phyloP scores from a whole-genome alignment of 2,888 invertebrate species.

The Diachrysia chrysitis region DNA sequence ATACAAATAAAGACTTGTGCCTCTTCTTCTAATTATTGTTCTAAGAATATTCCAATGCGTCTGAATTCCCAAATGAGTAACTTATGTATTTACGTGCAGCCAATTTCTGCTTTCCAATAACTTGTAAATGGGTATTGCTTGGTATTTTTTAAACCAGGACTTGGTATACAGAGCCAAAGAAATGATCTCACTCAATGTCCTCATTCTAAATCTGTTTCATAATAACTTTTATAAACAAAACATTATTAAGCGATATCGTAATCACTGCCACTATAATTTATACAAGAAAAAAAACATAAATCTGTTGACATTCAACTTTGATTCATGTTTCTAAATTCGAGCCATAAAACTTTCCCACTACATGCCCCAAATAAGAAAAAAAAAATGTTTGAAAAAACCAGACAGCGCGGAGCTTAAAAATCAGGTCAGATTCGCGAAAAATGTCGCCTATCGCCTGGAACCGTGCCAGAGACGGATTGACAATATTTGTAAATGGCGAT shows the following conservation, averaged over 20 bases:
- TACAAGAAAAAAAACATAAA: background rate
- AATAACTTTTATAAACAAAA: background rate
- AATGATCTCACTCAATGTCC: background rate
- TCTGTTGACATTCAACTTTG: background rate
- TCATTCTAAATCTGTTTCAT: background rate
- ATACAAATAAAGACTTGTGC: slow-evolving; percentile 4
- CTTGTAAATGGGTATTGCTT: background rate
- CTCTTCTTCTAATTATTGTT: background rate
- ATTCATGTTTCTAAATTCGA: slow-evolving; percentile 3
- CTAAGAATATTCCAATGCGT: background rate
- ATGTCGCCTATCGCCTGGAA: slow-evolving; percentile 75
- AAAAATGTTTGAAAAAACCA: slow-evolving; percentile 60
- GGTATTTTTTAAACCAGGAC: background rate
- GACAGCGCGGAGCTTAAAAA: slow-evolving; percentile 78
- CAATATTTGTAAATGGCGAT: slow-evolving; percentile 74
- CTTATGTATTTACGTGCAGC: background rate
- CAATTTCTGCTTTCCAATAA: background rate
- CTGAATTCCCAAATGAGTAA: background rate
- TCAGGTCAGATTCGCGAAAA: slow-evolving; percentile 79
- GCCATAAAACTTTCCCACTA: slow-evolving; percentile 21
- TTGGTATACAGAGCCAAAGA: background rate
- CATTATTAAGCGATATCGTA: background rate
- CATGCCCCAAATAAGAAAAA: slow-evolving; percentile 59
- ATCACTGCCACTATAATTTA: background rate
- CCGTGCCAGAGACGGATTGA: slow-evolving; percentile 69